Evolutionary conservation across 2,113 vertebrate species (phyloP).

Genomic region (Scomber japonicus): DNA sequence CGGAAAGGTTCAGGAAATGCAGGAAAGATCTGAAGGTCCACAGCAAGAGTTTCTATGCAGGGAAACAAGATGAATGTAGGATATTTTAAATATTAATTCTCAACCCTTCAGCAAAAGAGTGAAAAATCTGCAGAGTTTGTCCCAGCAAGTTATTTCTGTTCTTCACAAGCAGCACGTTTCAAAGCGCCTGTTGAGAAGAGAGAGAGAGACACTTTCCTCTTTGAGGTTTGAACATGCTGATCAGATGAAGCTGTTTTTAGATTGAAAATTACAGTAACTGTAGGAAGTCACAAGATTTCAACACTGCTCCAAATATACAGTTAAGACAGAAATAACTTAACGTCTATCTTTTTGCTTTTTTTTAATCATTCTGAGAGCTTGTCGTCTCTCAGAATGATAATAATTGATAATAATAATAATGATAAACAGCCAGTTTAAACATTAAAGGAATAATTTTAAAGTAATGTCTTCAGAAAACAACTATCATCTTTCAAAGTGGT

Average conservation of each 20-base stretch:
- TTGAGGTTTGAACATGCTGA: neutral
- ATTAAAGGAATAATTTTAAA: neutral
- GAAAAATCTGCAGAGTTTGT: neutral
- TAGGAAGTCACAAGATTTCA: neutral
- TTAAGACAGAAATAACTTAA: neutral
- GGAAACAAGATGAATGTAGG: neutral
- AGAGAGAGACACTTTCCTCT: neutral
- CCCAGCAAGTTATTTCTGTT: too few relatives aligned
- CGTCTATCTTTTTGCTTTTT: neutral
- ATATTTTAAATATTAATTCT: too few relatives aligned
- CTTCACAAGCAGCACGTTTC: neutral
- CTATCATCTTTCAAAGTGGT: neutral
- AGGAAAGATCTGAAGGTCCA: neutral
- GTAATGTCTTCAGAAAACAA: too few relatives aligned
- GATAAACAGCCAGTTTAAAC: neutral
- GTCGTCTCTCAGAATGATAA: too few relatives aligned
- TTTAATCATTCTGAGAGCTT: too few relatives aligned
- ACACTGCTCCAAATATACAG: neutral
- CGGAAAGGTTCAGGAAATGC: neutral
- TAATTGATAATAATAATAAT: too few relatives aligned
- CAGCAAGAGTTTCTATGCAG: slow-evolving; percentile 1
- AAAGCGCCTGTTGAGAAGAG: neutral
- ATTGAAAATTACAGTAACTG: neutral
- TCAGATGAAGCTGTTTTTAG: neutral
- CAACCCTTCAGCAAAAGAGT: too few relatives aligned